Conservation (phyloP, 2,797 vertebrate genomes). For the Poeciliopsis paucimaculata region DNA sequence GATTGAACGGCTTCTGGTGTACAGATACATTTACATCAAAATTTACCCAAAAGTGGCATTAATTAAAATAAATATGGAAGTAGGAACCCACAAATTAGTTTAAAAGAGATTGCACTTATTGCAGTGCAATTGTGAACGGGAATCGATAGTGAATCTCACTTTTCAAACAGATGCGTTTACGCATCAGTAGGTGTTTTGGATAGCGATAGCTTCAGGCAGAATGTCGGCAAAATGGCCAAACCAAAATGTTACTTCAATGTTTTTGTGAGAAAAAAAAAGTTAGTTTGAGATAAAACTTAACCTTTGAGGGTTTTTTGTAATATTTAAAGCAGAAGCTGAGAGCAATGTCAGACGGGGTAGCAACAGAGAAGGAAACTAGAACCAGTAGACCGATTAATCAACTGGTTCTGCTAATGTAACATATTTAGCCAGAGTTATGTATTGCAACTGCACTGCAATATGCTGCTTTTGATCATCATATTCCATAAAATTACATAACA, state of each 20-base stretch:
- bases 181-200: background rate
- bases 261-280: background rate
- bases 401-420: background rate
- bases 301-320: too few species aligned
- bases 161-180: background rate
- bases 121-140: background rate
- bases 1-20: conserved; percentile 45
- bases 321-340: background rate
- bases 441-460: background rate
- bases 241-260: too few species aligned
- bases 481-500: too few species aligned
- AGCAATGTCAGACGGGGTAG: background rate
- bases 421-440: background rate
- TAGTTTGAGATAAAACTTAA: background rate
- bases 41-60: conserved; percentile 41
- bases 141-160: background rate
- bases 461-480: background rate
- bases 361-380: background rate
- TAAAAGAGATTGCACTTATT: conserved; percentile 56
- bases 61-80: conserved; percentile 48
- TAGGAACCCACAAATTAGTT: conserved; percentile 26
- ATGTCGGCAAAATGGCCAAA: too few species aligned
- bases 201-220: background rate
- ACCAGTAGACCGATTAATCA: background rate
- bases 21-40: conserved; percentile 48